A percentile compares a stretch with the other conserved stretches of the same genome.
These are phyloP conservation scores for Biston betularia DNA, from an alignment of 2,888 invertebrate genomes.

Conservation along the genomic window DNA sequence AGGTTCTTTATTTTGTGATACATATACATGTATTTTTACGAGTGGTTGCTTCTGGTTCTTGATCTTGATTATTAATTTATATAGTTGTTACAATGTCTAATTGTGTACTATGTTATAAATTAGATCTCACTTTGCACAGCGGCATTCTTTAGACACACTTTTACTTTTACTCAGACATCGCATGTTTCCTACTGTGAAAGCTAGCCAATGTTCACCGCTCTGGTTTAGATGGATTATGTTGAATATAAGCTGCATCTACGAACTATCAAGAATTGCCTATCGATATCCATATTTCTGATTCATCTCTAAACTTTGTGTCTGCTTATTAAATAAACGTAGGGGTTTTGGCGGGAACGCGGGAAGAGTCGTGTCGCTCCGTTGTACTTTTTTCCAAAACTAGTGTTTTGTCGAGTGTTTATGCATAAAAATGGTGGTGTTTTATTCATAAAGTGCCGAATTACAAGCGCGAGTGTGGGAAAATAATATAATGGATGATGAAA, in stretches of 20 bases:
- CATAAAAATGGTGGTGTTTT: too few species aligned
- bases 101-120: constrained; percentile 17
- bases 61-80: constrained; percentile 11
- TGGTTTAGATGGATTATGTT: not conserved
- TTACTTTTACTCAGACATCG: constrained; percentile 29
- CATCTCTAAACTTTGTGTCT: not conserved
- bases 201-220: constrained; percentile 11
- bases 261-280: not conserved
- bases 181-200: constrained; percentile 13
- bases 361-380: too few species aligned
- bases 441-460: too few species aligned
- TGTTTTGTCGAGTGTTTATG: too few species aligned
- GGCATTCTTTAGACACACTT: constrained; percentile 26
- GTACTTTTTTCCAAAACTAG: too few species aligned
- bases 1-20: not conserved
- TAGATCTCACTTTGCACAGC: constrained; percentile 17
- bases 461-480: too few species aligned
- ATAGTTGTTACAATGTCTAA: not conserved
- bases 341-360: too few species aligned
- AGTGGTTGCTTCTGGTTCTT: too few species aligned
- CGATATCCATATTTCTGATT: not conserved
- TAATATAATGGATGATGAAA: too few species aligned
- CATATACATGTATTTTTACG: too few species aligned
- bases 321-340: too few species aligned
- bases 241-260: not conserved